Base-by-base conservation (phyloP, 2,888 invertebrate genomes). In the Tribolium freemani region DNA sequence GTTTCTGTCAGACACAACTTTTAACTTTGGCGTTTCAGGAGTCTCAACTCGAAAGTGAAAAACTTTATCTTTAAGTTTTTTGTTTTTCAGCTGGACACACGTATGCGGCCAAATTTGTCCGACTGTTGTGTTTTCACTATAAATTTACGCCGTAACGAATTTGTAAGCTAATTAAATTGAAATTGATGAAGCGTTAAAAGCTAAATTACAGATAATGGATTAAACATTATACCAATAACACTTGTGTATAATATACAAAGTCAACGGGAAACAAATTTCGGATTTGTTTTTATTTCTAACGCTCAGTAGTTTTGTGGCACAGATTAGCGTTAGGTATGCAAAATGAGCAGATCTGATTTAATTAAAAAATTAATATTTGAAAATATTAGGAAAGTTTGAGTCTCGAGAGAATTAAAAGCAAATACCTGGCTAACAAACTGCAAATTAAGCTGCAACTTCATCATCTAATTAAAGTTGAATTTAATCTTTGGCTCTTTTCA, bases 1-100 rank as follows among this genome's bases (percentile, higher is more conserved):
- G 26, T 58, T 68, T 58, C 57, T 58, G 57, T 57, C 57, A 53
- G 51, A 51, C 64, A 64, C 64, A 64, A 64, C 64, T 64, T 64
- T 64, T 20, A 57, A 68, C 57, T 57, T 68, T 56, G 30, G n/a
- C 56, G 10, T 5, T 53, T 31, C 53, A 6, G 69, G 57, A 72
- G 54, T 51, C 63, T 38, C 53, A 54, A 63, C 53, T 45, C 13
- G 11, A 45, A 54, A 64, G 64, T 64, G 68, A 68, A 68, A 57
- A 68, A 68, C 68, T 68, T 67, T 61, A 50, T 38, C 46, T 48
- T 61, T 6, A 9, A 8, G 60, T 50, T 51, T 63, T 51, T 51
- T 16, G 20, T 13, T 48, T 63, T 30, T 10, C 63, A 8, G 6
- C 63, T 51, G 63, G 51, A n/a, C 63, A 63, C 16, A 51, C 63